Evolutionary conservation across 2,888 invertebrate genomes (phyloP), one percentile per base, ranked within the genome.

Genomic region (Callinectes sapidus): DNA sequence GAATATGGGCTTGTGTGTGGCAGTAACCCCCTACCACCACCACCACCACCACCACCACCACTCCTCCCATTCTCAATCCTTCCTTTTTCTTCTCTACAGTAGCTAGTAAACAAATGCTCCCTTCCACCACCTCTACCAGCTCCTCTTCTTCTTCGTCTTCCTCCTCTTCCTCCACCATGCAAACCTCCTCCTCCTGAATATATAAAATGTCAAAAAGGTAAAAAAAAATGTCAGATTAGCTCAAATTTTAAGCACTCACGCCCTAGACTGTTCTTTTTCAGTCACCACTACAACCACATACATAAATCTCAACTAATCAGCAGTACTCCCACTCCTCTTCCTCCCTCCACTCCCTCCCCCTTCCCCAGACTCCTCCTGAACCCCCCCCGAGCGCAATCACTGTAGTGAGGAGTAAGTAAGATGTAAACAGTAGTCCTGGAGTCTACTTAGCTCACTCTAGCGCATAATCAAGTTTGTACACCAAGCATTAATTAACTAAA

Each of bases 401-500:
- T 18, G 32, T 81, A 81, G 81, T 35, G 35, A 81, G 81, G 81
- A 81, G 81, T 35, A 81, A 81, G 81, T 81, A 81, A 13, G 81
- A 81, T 81, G 81, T 81, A 81, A 81, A 81, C 35, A 81, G 81
- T 81, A 81, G 81, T 81, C 81, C 81, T 16, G 35, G 35, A 81
- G 81, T 81, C 81, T 81, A 81, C 81, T 81, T 81, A 81, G 81
- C 81, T 81, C 81, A 81, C 89, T 89, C 92, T 92, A 92, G 81
- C 89, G 92, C 92, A 92, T 92, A 92, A 92, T 92, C 81, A 81
- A 87, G 92, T 92, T 92, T 92, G 92, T 92, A 92, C 81, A 81
- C 92, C 89, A 92, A 89, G 89, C 92, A 81, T 81, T 81, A 81
- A 81, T 35, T 81, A 81, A 81, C 35, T 81, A 81, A 81, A 81